Conservation (phyloP, 1,140 invertebrate species). For the Lethocerus indicus region DNA sequence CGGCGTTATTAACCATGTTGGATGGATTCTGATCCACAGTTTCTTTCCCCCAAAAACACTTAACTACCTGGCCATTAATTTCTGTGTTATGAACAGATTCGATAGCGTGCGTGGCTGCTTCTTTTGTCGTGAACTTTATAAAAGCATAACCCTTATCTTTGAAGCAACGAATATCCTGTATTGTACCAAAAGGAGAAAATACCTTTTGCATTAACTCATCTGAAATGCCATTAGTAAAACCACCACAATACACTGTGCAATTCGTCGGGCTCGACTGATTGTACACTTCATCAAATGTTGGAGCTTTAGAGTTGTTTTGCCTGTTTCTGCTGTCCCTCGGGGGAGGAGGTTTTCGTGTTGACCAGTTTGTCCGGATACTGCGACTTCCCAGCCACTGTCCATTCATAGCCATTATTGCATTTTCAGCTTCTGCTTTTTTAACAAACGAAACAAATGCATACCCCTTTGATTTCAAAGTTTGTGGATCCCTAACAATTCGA, state of each 20-base stretch:
- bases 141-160: slow-evolving; percentile 99
- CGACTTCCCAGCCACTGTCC: slow-evolving; percentile 96
- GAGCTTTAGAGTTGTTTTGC: slow-evolving; percentile 29
- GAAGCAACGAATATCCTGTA: slow-evolving; percentile 95
- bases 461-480: slow-evolving; percentile 97
- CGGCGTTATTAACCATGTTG: not conserved
- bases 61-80: slow-evolving; percentile 87
- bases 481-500: slow-evolving; percentile 94
- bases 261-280: slow-evolving; percentile 96
- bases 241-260: slow-evolving; percentile 97
- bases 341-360: slow-evolving; percentile 88
- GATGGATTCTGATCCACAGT: slow-evolving; percentile 2
- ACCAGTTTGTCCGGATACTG: slow-evolving; percentile 99
- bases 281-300: slow-evolving; percentile 66
- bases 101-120: slow-evolving; percentile 92
- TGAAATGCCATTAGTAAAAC: slow-evolving; percentile 80
- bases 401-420: slow-evolving; percentile 95
- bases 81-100: slow-evolving; percentile 93
- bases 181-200: slow-evolving; percentile 84
- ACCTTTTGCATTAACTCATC: slow-evolving; percentile 94
- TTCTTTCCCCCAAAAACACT: slow-evolving; percentile 99
- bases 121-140: slow-evolving; percentile 95
- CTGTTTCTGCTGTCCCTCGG: slow-evolving; percentile 32
- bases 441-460: slow-evolving; percentile 99
- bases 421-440: slow-evolving; percentile 96